These are phyloP conservation scores for Phylloscopus whistleri DNA, from an alignment of 2,113 vertebrate genomes.

Conservation along the genomic window DNA sequence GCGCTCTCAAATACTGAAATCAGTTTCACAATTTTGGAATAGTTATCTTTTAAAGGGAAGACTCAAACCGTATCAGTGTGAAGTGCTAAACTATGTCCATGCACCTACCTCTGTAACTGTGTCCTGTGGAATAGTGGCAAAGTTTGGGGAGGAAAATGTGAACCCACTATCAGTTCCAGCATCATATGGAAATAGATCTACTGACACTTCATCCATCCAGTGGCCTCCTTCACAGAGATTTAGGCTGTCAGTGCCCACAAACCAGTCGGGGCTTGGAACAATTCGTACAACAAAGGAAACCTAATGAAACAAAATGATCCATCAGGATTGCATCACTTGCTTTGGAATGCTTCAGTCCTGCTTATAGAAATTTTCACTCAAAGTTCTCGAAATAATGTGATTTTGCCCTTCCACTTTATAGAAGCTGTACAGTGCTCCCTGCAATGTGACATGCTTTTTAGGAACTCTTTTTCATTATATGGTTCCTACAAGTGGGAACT, in stretches of 20 bases:
- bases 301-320: slow-evolving; percentile 42
- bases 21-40: not conserved
- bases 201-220: slow-evolving; percentile 83
- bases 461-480: not conserved
- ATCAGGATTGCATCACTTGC: not conserved
- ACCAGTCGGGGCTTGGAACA: slow-evolving; percentile 97
- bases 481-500: not conserved
- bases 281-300: slow-evolving; percentile 91
- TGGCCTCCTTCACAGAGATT: slow-evolving; percentile 84
- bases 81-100: not conserved
- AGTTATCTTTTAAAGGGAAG: not conserved
- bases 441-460: not conserved
- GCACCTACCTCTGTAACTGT: slow-evolving; percentile 84
- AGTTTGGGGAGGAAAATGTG: slow-evolving; percentile 97
- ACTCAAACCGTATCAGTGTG: not conserved
- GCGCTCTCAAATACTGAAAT: not conserved
- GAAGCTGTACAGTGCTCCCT: not conserved
- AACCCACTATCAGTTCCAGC: slow-evolving; percentile 97
- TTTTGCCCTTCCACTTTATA: not conserved
- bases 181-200: slow-evolving; percentile 89
- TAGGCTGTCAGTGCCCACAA: slow-evolving; percentile 88
- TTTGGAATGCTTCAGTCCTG: not conserved
- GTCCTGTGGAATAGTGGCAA: slow-evolving; percentile 95
- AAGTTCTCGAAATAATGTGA: not conserved
- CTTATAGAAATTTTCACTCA: not conserved